Evolutionary conservation across 2,113 vertebrate species (phyloP), one percentile per base, ranked within the genome.

Genomic region (Machaerirhynchus nigripectus): DNA sequence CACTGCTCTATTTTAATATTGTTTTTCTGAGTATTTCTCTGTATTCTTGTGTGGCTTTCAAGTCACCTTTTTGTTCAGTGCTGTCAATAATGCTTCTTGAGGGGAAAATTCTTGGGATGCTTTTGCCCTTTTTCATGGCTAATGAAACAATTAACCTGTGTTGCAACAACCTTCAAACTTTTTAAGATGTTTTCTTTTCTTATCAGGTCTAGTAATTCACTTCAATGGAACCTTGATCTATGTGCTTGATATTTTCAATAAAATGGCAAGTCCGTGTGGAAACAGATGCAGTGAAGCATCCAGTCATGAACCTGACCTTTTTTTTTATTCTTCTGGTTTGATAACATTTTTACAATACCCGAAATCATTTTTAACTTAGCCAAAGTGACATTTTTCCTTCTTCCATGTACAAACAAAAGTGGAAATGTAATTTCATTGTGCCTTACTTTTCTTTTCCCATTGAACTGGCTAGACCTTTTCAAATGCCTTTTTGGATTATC

Each of bases 251-350:
- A 97, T 98, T 98, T 98, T 96, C 92, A 91, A 88, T 82, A 89
- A 98, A 98, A 98, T 98, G 97, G 97, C 97, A 98, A 96, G 90
- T 94, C 93, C 83, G 55, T 87, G 83, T 90, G 93, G 92, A 96
- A 96, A 93, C 57, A 77, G 59, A 95, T 53, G 65, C 83, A 96
- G 35, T 91, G 96, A 96, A 95, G 95, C 71, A 93, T 91, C 59
- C 68, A 97, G 77, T 87, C 92, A 90, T 94, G 84, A 91, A 86
- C 79, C 89, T 96, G 96, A 96, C 97, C 86, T 97, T 95, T 97
- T 83, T 83, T 96, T 94, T 96, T 53, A 84, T 96, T 86, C 55
- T 91, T 63, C 40, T 95, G 27, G 42, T 75, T 95, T 95, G 93
- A 96, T 96, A 97, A 93, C 57, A 91, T 96, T 96, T 97, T 84